These are phyloP conservation scores for Axea sp. DNA, from an alignment of 2,888 invertebrate species.

Conservation along the genomic window DNA sequence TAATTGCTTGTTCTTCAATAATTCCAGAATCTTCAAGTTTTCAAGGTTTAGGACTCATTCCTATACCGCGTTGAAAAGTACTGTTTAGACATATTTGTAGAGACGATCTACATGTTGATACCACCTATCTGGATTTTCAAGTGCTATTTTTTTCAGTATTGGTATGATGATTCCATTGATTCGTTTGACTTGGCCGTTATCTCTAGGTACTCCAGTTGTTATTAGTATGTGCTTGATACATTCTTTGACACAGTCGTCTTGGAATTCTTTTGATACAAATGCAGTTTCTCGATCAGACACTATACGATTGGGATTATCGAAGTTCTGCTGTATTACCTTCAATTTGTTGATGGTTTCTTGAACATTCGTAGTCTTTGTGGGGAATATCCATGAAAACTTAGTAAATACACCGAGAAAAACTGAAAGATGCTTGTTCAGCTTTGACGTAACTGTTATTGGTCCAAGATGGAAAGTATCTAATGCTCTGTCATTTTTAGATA, in stretches of 20 bases:
- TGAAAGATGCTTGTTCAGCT: constrained; percentile 43
- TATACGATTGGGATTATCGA: constrained; percentile 50
- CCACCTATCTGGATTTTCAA: constrained; percentile 55
- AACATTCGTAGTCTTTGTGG: constrained; percentile 37
- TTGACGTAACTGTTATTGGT: constrained; percentile 24
- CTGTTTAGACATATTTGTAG: constrained; percentile 57
- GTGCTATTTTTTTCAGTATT: constrained; percentile 56
- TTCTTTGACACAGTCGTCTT: constrained; percentile 27
- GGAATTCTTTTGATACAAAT: constrained; percentile 11
- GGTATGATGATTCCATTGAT: constrained; percentile 47
- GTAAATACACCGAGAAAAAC: constrained; percentile 42
- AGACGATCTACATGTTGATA: constrained; percentile 52
- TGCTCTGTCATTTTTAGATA: constrained; percentile 37
- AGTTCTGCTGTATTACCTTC: constrained; percentile 19
- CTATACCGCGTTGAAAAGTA: constrained; percentile 57
- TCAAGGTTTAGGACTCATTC: constrained; percentile 45
- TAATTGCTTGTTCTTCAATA: background rate
- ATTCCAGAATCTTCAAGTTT: background rate
- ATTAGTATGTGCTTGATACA: constrained; percentile 28
- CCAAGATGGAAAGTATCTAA: constrained; percentile 43
- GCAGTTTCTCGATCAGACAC: constrained; percentile 47
- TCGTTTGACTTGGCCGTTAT: background rate
- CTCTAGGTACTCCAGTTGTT: background rate
- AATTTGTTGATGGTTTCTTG: constrained; percentile 41
- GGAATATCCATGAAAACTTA: constrained; percentile 49